Evolutionary conservation across 2,113 vertebrate genomes (phyloP).

Genomic region (Psephotus haematonotus): DNA sequence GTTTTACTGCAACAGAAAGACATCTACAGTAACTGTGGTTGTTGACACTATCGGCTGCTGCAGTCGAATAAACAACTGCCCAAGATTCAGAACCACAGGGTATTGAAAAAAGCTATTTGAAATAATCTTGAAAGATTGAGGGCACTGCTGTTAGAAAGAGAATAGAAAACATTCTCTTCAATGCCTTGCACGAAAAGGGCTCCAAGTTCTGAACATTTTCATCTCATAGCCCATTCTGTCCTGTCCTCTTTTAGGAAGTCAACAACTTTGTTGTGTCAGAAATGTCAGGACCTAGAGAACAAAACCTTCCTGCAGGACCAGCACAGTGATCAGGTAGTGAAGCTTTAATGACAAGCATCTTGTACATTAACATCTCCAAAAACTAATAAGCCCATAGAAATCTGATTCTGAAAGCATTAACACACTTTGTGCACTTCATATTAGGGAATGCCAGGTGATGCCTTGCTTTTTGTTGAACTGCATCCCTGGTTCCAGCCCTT

Average conservation of each 20-base stretch:
- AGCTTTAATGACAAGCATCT: background rate
- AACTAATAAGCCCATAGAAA: background rate
- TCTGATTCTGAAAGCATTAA: background rate
- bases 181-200: background rate
- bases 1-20: background rate
- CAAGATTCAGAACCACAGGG: background rate
- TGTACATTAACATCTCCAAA: background rate
- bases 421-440: background rate
- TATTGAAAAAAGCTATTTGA: background rate
- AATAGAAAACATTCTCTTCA: background rate
- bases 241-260: background rate
- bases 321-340: background rate
- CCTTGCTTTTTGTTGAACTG: background rate
- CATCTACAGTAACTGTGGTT: background rate
- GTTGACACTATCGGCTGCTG: background rate
- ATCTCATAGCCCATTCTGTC: background rate
- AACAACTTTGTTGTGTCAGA: background rate
- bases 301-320: background rate
- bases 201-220: background rate
- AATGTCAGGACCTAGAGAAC: background rate
- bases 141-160: conserved; percentile 5
- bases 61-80: background rate
- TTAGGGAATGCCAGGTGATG: background rate
- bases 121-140: conserved; percentile 34
- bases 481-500: background rate